These are phyloP conservation scores for Zaprionus inermis DNA, from an alignment of 1,140 invertebrate genomes.

Conservation along the genomic window DNA sequence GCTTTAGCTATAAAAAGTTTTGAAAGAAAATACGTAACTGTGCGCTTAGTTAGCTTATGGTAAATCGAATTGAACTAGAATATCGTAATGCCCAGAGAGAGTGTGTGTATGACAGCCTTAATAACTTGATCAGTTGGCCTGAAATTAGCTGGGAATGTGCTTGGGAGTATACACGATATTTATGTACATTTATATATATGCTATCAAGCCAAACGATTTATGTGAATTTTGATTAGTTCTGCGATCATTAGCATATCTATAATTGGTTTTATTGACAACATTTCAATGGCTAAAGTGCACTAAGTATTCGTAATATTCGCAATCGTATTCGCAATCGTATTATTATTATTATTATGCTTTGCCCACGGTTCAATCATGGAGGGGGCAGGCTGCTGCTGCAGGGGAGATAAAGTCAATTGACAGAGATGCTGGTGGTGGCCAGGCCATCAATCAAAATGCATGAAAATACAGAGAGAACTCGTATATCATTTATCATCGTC, in stretches of 20 bases:
- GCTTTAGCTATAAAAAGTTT: too few relatives aligned
- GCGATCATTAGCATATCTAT: slow-evolving; percentile 26
- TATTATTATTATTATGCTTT: slow-evolving; percentile 19
- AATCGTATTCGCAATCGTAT: neutral
- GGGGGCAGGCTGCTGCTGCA: neutral
- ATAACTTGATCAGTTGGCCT: slow-evolving; percentile 28
- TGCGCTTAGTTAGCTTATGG: too few relatives aligned
- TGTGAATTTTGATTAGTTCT: slow-evolving; percentile 35
- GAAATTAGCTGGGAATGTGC: slow-evolving; percentile 31
- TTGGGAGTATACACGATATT: slow-evolving; percentile 1
- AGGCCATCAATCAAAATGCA: slow-evolving; percentile 5
- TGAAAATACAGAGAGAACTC: neutral
- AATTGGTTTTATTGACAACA: slow-evolving; percentile 22
- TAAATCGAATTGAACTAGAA: neutral
- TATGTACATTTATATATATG: slow-evolving; percentile 8
- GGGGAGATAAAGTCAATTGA: neutral
- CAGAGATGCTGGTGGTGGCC: neutral
- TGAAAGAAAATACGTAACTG: neutral
- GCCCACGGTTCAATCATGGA: neutral
- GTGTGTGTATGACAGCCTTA: neutral
- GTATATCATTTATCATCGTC: slow-evolving; percentile 23
- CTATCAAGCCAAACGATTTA: slow-evolving; percentile 20
- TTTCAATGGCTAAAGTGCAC: slow-evolving; percentile 21
- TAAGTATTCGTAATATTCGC: slow-evolving; percentile 3
- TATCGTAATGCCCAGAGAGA: neutral